A percentile compares a stretch with the other conserved stretches of the same genome.
phyloP scores from a whole-genome alignment of 1,140 invertebrate species.

The Mya arenaria region DNA sequence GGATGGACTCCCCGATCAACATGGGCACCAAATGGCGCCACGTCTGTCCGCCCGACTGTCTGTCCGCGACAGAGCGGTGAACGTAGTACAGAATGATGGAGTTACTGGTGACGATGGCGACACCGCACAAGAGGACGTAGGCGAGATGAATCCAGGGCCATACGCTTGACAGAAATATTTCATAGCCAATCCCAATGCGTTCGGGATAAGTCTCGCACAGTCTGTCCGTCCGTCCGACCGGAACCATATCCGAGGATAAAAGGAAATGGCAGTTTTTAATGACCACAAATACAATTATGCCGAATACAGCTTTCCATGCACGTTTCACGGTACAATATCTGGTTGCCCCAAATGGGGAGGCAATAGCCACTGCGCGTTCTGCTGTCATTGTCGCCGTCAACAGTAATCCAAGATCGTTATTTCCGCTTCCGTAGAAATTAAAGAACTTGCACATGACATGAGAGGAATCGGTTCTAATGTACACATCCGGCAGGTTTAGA shows the following conservation, averaged over 20 bases:
- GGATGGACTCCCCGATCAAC: constrained; percentile 68
- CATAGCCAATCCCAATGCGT: constrained; percentile 41
- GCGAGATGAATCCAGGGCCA: constrained; percentile 70
- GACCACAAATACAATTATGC: constrained; percentile 51
- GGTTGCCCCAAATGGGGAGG: constrained; percentile 62
- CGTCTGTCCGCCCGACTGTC: background rate
- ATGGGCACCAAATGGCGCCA: constrained; percentile 54
- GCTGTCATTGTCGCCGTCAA: constrained; percentile 70
- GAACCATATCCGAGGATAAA: constrained; percentile 69
- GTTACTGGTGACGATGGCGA: constrained; percentile 66
- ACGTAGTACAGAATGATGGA: constrained; percentile 62
- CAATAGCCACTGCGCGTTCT: constrained; percentile 68
- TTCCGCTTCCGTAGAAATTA: constrained; percentile 73
- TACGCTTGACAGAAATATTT: constrained; percentile 59
- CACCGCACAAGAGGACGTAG: constrained; percentile 62
- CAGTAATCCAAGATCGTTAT: constrained; percentile 69
- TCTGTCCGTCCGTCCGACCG: constrained; percentile 59
- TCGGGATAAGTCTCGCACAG: constrained; percentile 65
- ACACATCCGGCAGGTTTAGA: constrained; percentile 64
- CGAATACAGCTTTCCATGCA: constrained; percentile 60
- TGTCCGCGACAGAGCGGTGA: constrained; percentile 51
- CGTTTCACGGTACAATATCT: constrained; percentile 59
- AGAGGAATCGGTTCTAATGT: constrained; percentile 48
- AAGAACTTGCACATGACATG: constrained; percentile 72
- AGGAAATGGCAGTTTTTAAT: constrained; percentile 72